phyloP scores from a whole-genome alignment of 2,797 vertebrate genomes.

The Sebastes vulpes region DNA sequence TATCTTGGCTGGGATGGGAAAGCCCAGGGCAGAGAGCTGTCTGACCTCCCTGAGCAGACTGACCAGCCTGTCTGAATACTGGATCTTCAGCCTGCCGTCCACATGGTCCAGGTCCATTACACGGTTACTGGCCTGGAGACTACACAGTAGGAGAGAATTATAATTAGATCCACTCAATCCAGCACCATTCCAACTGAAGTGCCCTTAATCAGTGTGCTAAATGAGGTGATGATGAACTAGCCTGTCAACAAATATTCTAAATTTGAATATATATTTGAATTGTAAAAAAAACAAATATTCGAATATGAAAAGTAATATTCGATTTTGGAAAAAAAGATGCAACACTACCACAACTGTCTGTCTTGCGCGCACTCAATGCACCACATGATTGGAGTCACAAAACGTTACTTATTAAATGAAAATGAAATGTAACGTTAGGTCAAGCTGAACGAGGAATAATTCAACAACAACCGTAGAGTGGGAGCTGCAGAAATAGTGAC shows the following conservation, averaged over 20 bases:
- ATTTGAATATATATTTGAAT: not conserved
- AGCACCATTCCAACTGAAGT: not conserved
- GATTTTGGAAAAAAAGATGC: too few relatives aligned
- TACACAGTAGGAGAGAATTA: constrained; percentile 56
- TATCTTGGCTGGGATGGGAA: constrained; percentile 93
- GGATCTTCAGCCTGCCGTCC: constrained; percentile 92
- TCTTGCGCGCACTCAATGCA: too few relatives aligned
- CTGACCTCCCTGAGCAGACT: constrained; percentile 93
- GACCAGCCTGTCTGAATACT: constrained; percentile 95
- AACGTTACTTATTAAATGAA: too few relatives aligned
- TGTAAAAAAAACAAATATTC: too few relatives aligned
- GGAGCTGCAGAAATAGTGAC: too few relatives aligned
- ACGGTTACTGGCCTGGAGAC: constrained; percentile 92
- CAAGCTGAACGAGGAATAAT: too few relatives aligned
- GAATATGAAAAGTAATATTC: too few relatives aligned
- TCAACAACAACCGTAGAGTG: fast-evolving
- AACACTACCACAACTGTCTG: too few relatives aligned
- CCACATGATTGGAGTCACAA: too few relatives aligned
- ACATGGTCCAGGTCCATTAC: constrained; percentile 95
- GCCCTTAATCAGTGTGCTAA: not conserved
- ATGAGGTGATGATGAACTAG: not conserved
- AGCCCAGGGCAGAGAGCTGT: constrained; percentile 94
- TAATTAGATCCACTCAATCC: not conserved
- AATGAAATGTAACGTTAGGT: too few relatives aligned
- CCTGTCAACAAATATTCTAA: not conserved